These are phyloP conservation scores for Epizoanthus scotinus DNA, from an alignment of 92 coral and sea anemone genomes.

Conservation along the genomic window DNA sequence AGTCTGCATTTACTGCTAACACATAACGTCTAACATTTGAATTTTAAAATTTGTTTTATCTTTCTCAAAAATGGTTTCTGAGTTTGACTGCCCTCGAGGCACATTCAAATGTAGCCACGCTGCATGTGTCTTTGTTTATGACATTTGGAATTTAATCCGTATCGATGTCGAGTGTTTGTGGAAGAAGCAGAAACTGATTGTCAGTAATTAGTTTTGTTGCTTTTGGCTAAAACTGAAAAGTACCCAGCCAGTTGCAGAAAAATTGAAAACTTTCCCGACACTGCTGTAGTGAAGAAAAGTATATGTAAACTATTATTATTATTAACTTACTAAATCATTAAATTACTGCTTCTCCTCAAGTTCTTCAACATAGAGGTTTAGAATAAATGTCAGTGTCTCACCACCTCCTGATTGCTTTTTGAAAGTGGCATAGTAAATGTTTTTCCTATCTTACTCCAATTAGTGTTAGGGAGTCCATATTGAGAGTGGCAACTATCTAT, in stretches of 20 bases:
- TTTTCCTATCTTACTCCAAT: conserved; percentile 51
- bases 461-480: conserved; percentile 48
- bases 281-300: not conserved
- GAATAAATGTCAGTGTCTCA: conserved; percentile 43
- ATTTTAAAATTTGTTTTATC: no score
- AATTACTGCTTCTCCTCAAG: conserved; percentile 26
- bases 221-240: conserved; percentile 23
- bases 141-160: no score
- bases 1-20: no score
- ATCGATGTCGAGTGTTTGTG: no score
- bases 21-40: no score
- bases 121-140: no score
- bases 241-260: conserved; percentile 12
- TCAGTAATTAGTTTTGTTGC: conserved; percentile 19
- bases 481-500: conserved; percentile 53
- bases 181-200: no score
- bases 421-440: conserved; percentile 47
- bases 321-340: no score
- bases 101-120: no score
- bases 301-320: conserved; percentile 26
- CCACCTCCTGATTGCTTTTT: conserved; percentile 52
- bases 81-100: no score
- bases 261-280: conserved; percentile 1
- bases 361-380: conserved; percentile 48
- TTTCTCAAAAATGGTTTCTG: no score